Conservation (phyloP, 1,140 invertebrate species). For the Tetramorium alpestre region DNA sequence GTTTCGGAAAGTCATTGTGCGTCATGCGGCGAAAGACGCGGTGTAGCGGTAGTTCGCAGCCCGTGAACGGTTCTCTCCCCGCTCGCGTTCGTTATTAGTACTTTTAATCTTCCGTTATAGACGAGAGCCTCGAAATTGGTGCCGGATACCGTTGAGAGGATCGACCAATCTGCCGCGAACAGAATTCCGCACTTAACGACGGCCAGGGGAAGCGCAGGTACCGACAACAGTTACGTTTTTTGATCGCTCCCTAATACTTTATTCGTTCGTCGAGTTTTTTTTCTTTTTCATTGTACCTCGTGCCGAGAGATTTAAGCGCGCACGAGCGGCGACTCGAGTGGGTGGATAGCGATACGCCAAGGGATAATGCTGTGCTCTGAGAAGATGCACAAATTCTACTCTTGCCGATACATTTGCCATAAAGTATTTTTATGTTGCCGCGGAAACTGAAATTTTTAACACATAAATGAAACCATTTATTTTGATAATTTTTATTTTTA, state of each 20-base stretch:
- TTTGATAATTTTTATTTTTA: neutral
- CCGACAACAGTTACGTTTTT: constrained; percentile 54
- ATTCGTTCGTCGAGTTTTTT: constrained; percentile 56
- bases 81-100: constrained; percentile 71
- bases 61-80: constrained; percentile 63
- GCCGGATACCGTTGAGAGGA: constrained; percentile 77
- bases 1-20: constrained; percentile 74
- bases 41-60: constrained; percentile 54
- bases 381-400: neutral
- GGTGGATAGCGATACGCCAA: constrained; percentile 49
- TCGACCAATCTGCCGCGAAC: constrained; percentile 75
- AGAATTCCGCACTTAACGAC: constrained; percentile 57
- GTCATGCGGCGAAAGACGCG: constrained; percentile 54
- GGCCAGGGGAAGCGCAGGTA: constrained; percentile 39
- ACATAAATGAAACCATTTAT: neutral
- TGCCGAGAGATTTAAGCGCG: constrained; percentile 48
- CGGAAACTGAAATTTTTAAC: neutral
- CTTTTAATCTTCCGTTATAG: constrained; percentile 76
- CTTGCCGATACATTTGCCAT: constrained; percentile 1
- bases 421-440: neutral
- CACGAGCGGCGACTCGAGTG: constrained; percentile 48
- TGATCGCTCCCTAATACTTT: constrained; percentile 53
- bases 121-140: constrained; percentile 71
- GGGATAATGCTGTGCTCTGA: constrained; percentile 32
- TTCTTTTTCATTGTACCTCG: constrained; percentile 25